phyloP scores from a whole-genome alignment of 2,113 vertebrate genomes.

The Prunella himalayana region DNA sequence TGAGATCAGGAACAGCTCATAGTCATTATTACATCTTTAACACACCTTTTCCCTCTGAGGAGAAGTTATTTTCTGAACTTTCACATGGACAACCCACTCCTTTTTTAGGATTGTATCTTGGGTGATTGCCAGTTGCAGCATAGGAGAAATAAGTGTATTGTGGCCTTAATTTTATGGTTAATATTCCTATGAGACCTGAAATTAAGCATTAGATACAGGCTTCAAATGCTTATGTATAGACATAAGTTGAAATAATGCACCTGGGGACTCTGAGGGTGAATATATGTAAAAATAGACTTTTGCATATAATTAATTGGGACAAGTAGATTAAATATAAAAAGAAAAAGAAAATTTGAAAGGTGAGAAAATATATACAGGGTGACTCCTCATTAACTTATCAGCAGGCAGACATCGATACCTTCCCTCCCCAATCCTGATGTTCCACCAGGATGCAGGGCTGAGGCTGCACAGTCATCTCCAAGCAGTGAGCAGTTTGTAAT shows the following conservation, averaged over 20 bases:
- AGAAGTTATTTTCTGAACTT: background rate
- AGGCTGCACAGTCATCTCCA: background rate
- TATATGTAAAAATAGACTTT: background rate
- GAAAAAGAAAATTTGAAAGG: background rate
- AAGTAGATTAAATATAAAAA: background rate
- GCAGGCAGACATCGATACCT: background rate
- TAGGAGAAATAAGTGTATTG: background rate
- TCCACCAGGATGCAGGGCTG: background rate
- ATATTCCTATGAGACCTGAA: background rate
- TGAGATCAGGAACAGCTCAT: background rate
- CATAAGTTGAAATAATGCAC: background rate
- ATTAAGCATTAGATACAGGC: background rate
- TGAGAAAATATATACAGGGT: background rate
- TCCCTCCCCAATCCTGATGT: background rate
- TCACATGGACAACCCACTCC: background rate
- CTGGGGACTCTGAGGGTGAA: background rate
- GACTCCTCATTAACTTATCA: background rate
- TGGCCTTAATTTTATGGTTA: background rate
- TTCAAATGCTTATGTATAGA: background rate
- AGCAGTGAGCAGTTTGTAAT: background rate
- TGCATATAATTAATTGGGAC: background rate
- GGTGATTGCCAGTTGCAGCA: background rate
- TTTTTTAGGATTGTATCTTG: background rate
- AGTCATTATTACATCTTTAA: background rate
- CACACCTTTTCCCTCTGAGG: accelerated